Base-by-base conservation (phyloP, 2,888 invertebrate species). In the Leptogaster cylindrica region DNA sequence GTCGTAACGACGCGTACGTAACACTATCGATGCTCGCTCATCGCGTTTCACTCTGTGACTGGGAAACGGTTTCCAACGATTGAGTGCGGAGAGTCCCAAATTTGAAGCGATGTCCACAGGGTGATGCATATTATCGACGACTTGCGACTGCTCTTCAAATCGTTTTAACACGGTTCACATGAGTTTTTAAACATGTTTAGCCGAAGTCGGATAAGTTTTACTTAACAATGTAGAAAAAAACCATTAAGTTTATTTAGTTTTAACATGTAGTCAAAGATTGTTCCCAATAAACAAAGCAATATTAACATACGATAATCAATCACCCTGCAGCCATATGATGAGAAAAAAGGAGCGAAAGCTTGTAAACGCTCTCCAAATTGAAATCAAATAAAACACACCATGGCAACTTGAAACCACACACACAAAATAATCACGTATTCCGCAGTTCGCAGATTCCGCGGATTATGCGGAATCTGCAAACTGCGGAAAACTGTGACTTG, bases 41-140 rank as follows among this genome's bases (percentile, higher is more conserved):
- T 74, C 76, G 76, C 77, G 75, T 73, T 76, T 76, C 76, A 77
- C 77, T 77, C 76, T 74, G 72, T 76, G 74, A 77, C 77, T 77
- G 76, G 76, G 74, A 74, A 72, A 72, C 71, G 71, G 71, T 72
- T 71, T 55, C 52, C 10, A 27, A 67, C 68, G 68, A 70, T 48
- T 31, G 61, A 65, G 58, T 68, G 65, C 70, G 68, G 71, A 71
- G 36, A 65, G 61, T 61, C 61, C 18, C 18, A 61, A 61, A 61
- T 44, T 44, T 61, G 61, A 44, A 44, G 28, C 61, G 61, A 61
- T 44, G 3, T 3, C 1, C 2, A 44, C 44, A 61, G 61, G 61
- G 61, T 61, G 61, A 27, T n/a, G 14, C 12, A 10, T 2, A 6
- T n/a, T 55, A 18, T 55, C 23, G 52, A 55, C 27, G 27, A 27